Evolutionary conservation across 2,113 vertebrate species (phyloP), one percentile per base, ranked within the genome.

Genomic region (Takifugu flavidus): DNA sequence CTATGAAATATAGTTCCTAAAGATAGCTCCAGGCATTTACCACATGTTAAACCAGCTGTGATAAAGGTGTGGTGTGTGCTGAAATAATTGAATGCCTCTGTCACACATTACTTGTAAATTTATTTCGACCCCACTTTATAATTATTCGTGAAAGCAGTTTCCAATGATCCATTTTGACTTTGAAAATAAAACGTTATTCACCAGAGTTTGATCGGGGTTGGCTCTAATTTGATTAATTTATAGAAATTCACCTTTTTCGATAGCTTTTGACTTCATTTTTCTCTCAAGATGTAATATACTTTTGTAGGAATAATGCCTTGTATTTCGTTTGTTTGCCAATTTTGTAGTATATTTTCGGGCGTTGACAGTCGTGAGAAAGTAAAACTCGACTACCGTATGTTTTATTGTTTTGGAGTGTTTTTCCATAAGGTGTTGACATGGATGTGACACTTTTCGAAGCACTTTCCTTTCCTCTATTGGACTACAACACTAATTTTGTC

Each of bases 231-330:
- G 5, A 39, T 39, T 39, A 10, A 10, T 8, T 39, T 10, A 2
- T 39, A 39, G 5, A 31, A 31, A 31, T 10, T 12, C 59, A 45
- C 53, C 68, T 73, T 69, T 62, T 42, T 46, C 20, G 2, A 60
- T 39, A 25, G 68, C 13, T 65, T 61, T 49, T 60, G 25, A 13
- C 2, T 52, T 57, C 8, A 59, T 56, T 53, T 8, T 25, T 68
- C 12, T 4, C 15, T 58, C 5, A 56, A 46, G 62, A 65, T 70
- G 59, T 56, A 60, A 65, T 56, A 12, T 81, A 71, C 69, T 27
- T 31, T 47, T 47, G 46, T 80, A 47, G 55, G 12, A 54, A 49
- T 78, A 77, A 78, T 47, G 55, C 8, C 0, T 59, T 20, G 20
- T 20, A 20, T 20, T 20, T 20, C 20, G 20, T 20, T 20, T 20